Conservation (phyloP, 2,797 vertebrate genomes). For the Antrozous pallidus region DNA sequence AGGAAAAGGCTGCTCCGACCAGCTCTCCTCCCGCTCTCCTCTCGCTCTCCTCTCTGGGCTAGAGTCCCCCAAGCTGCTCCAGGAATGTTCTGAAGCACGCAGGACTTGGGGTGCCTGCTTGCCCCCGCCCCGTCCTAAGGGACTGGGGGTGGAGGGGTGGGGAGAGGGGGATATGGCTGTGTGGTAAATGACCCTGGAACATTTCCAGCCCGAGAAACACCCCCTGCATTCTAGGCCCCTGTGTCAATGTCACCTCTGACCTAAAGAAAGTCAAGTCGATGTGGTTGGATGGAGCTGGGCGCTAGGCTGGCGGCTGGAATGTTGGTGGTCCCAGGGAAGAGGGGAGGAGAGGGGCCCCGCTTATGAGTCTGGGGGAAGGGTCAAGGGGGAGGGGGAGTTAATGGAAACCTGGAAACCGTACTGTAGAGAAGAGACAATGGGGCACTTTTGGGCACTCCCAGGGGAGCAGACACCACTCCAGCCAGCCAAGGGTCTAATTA, state of each 20-base stretch:
- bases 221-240: too few species aligned
- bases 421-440: neutral
- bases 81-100: slow-evolving; percentile 15
- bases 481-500: slow-evolving; percentile 17
- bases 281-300: neutral
- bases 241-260: neutral
- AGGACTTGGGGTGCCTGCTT: neutral
- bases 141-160: too few species aligned
- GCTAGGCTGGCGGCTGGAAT: neutral
- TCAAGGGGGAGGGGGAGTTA: neutral
- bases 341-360: neutral
- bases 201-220: neutral
- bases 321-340: neutral
- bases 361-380: neutral
- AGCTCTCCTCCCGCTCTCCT: neutral
- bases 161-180: neutral
- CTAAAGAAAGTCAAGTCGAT: neutral
- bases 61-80: neutral
- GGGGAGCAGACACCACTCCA: neutral
- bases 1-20: neutral
- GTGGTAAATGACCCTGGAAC: slow-evolving; percentile 18
- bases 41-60: neutral
- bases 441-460: neutral
- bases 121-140: neutral
- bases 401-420: neutral